Conservation (phyloP, 1,140 invertebrate species). For the Psix sp. region DNA sequence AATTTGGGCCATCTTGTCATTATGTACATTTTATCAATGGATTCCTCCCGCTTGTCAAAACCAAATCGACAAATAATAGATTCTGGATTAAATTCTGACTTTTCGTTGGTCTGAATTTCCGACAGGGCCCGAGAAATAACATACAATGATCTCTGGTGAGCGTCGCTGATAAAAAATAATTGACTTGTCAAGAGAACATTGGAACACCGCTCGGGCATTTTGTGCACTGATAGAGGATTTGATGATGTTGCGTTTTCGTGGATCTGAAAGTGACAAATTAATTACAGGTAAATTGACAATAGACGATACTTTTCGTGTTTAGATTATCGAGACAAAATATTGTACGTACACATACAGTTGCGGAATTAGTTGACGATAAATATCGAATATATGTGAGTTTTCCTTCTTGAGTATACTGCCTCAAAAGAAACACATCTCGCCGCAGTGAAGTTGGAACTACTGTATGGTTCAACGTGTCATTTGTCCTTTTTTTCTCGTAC, state of each 20-base stretch:
- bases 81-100: slow-evolving; percentile 79
- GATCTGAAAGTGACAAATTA: slow-evolving; percentile 72
- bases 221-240: slow-evolving; percentile 83
- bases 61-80: slow-evolving; percentile 78
- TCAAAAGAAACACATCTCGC: slow-evolving; percentile 74
- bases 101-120: slow-evolving; percentile 79
- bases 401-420: slow-evolving; percentile 75
- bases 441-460: slow-evolving; percentile 65
- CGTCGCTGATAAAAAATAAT: slow-evolving; percentile 80
- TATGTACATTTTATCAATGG: slow-evolving; percentile 75
- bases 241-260: slow-evolving; percentile 81
- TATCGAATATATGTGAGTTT: slow-evolving; percentile 77
- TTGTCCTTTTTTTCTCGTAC: slow-evolving; percentile 46
- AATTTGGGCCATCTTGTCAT: slow-evolving; percentile 69
- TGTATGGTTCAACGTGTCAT: slow-evolving; percentile 24
- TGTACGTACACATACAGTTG: slow-evolving; percentile 72
- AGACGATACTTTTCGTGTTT: neutral
- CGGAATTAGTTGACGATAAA: slow-evolving; percentile 74
- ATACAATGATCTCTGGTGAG: slow-evolving; percentile 75
- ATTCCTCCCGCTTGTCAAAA: slow-evolving; percentile 76
- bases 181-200: slow-evolving; percentile 80
- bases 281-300: neutral
- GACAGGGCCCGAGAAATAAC: slow-evolving; percentile 81
- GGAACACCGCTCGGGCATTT: slow-evolving; percentile 79
- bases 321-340: slow-evolving; percentile 1